Evolutionary conservation across 2,888 invertebrate species (phyloP).

Genomic region (Pilophorus perplexus): DNA sequence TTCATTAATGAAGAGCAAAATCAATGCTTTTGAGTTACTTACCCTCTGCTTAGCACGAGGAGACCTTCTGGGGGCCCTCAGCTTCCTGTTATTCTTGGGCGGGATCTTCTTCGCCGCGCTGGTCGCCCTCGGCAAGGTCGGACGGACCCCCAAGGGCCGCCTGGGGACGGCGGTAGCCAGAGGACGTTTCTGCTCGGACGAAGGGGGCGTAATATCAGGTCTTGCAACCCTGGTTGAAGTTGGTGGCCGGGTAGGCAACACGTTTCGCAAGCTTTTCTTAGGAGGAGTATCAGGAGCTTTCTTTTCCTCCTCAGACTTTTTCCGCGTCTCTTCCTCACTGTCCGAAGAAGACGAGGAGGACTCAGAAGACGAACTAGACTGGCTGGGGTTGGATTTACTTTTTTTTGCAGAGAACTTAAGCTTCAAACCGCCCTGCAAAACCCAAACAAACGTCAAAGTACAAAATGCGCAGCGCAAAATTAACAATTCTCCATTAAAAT

Average conservation of each 20-base stretch:
- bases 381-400: conserved; percentile 43
- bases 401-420: conserved; percentile 55
- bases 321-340: conserved; percentile 49
- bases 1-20: too few species aligned
- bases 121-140: not conserved
- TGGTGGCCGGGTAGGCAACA: not conserved
- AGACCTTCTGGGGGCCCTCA: conserved; percentile 16
- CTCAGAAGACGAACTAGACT: conserved; percentile 43
- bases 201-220: not conserved
- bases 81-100: not conserved
- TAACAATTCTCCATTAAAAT: too few species aligned
- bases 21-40: too few species aligned
- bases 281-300: conserved; percentile 7
- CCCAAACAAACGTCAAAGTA: too few species aligned
- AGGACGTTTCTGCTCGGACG: not conserved
- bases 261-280: not conserved
- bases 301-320: conserved; percentile 14
- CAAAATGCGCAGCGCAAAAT: too few species aligned
- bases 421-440: conserved; percentile 55
- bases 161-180: not conserved
- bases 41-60: conserved; percentile 19
- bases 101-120: conserved; percentile 7
- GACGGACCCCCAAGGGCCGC: not conserved
- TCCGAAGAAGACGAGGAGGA: conserved; percentile 47
- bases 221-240: not conserved